Conservation (phyloP, 1,140 invertebrate genomes). For the Drosophila athabasca region DNA sequence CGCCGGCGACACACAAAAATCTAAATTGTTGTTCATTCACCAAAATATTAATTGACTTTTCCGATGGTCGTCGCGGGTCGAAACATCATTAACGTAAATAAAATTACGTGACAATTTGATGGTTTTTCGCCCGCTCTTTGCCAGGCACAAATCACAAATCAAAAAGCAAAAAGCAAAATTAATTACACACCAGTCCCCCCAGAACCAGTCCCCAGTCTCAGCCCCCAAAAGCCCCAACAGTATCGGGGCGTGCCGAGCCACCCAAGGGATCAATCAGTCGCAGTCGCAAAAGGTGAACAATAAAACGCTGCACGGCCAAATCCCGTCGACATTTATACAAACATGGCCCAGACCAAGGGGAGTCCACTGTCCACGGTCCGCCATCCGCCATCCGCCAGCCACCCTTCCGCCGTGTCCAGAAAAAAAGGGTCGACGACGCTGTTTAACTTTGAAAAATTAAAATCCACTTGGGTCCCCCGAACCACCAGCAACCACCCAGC, state of each 20-base stretch:
- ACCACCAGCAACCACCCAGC: constrained; percentile 1
- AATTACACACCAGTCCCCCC: constrained; percentile 48
- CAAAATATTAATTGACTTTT: constrained; percentile 80
- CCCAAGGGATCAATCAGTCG: constrained; percentile 79
- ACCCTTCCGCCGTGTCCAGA: background rate
- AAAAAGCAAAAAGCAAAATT: constrained; percentile 65
- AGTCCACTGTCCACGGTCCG: background rate
- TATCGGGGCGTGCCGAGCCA: constrained; percentile 39
- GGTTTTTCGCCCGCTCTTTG: constrained; percentile 44
- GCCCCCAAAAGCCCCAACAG: background rate
- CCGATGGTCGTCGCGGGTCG: constrained; percentile 36
- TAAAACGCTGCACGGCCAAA: constrained; percentile 43
- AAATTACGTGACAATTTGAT: constrained; percentile 81
- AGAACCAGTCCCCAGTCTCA: background rate
- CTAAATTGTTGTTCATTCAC: constrained; percentile 63
- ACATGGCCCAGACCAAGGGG: constrained; percentile 30
- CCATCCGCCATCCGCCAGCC: constrained; percentile 13
- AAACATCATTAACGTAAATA: constrained; percentile 79
- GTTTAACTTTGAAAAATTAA: constrained; percentile 81
- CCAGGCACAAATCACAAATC: constrained; percentile 50
- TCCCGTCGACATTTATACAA: constrained; percentile 63
- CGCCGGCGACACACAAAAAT: constrained; percentile 33
- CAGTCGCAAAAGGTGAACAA: constrained; percentile 74
- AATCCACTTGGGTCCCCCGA: constrained; percentile 72
- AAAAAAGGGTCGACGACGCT: constrained; percentile 67